These are phyloP conservation scores for Tiaroga cobitis DNA, from an alignment of 2,797 vertebrate species.

Conservation along the genomic window DNA sequence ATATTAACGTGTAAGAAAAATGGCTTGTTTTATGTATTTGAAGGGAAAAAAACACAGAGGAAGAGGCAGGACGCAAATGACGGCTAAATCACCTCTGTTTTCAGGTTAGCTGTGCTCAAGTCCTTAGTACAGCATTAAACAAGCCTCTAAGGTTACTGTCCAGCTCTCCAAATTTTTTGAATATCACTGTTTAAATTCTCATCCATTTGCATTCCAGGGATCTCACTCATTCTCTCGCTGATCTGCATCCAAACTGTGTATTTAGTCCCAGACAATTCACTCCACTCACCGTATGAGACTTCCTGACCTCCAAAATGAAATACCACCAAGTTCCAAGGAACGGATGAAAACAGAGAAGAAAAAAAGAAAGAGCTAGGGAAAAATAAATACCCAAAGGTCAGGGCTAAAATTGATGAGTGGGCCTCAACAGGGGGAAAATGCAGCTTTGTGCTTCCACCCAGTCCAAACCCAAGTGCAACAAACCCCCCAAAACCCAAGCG, in stretches of 20 bases:
- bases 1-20: conserved; percentile 31
- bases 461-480: conserved; percentile 15
- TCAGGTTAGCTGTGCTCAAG: conserved; percentile 18
- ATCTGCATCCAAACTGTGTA: conserved; percentile 10
- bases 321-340: conserved; percentile 23
- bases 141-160: conserved; percentile 62
- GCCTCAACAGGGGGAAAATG: conserved; percentile 32
- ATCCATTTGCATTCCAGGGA: conserved; percentile 51
- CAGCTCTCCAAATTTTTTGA: conserved; percentile 41
- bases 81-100: conserved; percentile 44
- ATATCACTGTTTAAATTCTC: conserved; percentile 42
- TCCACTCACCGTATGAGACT: conserved; percentile 42
- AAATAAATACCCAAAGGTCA: conserved; percentile 60
- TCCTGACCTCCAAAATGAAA: conserved; percentile 54
- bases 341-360: conserved; percentile 9
- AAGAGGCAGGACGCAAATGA: conserved; percentile 50
- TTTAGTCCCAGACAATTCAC: conserved; percentile 40
- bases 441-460: conserved; percentile 29
- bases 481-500: conserved; percentile 32
- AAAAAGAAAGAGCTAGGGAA: conserved; percentile 37
- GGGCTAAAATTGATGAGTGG: conserved; percentile 39
- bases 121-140: conserved; percentile 56
- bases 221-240: conserved; percentile 41
- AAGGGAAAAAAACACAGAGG: conserved; percentile 37
- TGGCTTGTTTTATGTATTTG: conserved; percentile 10